Evolutionary conservation across 2,113 vertebrate species (phyloP).

Genomic region (Clarias batrachus): DNA sequence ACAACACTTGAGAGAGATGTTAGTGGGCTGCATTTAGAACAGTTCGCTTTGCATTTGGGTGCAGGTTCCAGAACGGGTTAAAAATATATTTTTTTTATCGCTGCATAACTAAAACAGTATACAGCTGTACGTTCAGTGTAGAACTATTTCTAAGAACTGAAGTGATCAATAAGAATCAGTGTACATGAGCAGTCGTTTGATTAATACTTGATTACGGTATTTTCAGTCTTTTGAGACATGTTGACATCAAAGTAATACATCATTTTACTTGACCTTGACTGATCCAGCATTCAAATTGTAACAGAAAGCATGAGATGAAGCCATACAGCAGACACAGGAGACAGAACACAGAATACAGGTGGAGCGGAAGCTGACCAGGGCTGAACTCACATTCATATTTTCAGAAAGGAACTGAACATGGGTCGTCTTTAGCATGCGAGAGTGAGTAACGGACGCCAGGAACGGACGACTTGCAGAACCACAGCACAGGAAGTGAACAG

Average conservation of each 20-base stretch:
- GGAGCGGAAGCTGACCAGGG: conserved; percentile 18
- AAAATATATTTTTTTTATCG: not conserved
- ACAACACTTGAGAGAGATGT: not conserved
- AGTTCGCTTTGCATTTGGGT: not conserved
- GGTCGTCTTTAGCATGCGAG: conserved; percentile 31
- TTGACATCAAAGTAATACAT: not conserved
- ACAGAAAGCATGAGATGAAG: not conserved
- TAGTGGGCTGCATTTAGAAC: not conserved
- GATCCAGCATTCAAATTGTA: not conserved
- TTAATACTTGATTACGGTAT: too few relatives aligned
- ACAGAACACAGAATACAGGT: not conserved
- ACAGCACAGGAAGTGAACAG: conserved; percentile 60
- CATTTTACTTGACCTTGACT: not conserved
- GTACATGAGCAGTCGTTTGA: too few relatives aligned
- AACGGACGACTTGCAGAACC: conserved; percentile 35
- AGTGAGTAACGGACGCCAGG: conserved; percentile 48
- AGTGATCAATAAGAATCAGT: not conserved
- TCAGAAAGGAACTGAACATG: conserved; percentile 53
- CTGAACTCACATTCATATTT: conserved; percentile 36
- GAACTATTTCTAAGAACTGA: not conserved
- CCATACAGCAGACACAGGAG: not conserved
- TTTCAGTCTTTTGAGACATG: not conserved
- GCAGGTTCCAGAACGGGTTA: not conserved
- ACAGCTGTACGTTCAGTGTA: not conserved
- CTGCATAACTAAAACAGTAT: not conserved